Percentiles rank a stretch among this genome's conserved stretches.
Conservation (phyloP, 1,140 invertebrate species). For the Watersipora subatra region DNA sequence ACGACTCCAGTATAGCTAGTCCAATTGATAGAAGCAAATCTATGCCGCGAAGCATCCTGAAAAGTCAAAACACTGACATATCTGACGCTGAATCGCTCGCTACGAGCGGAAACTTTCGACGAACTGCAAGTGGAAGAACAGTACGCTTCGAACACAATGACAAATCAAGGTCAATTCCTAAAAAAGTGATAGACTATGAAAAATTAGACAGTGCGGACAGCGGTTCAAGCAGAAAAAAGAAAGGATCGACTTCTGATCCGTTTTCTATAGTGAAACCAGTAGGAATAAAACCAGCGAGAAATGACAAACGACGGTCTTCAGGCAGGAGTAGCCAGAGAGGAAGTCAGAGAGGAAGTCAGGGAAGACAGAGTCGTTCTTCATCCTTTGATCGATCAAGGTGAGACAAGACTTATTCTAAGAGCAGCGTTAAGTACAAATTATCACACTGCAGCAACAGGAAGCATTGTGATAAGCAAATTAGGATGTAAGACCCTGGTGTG, state of each 20-base stretch:
- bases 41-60: neutral
- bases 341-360: neutral
- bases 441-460: too few relatives aligned
- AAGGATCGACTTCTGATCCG: neutral
- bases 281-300: neutral
- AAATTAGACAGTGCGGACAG: neutral
- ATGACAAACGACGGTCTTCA: neutral
- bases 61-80: neutral
- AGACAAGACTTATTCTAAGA: too few relatives aligned
- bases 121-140: neutral
- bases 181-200: neutral
- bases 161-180: neutral
- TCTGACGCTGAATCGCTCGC: neutral
- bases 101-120: neutral
- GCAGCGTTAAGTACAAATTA: too few relatives aligned
- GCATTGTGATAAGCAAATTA: too few relatives aligned
- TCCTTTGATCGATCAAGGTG: too few relatives aligned
- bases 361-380: neutral
- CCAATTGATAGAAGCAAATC: neutral
- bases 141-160: neutral
- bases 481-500: too few relatives aligned
- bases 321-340: neutral
- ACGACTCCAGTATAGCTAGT: neutral
- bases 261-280: neutral
- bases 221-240: neutral